These are phyloP conservation scores for Artemisiospiza belli DNA, from an alignment of 2,113 vertebrate species.

Conservation along the genomic window DNA sequence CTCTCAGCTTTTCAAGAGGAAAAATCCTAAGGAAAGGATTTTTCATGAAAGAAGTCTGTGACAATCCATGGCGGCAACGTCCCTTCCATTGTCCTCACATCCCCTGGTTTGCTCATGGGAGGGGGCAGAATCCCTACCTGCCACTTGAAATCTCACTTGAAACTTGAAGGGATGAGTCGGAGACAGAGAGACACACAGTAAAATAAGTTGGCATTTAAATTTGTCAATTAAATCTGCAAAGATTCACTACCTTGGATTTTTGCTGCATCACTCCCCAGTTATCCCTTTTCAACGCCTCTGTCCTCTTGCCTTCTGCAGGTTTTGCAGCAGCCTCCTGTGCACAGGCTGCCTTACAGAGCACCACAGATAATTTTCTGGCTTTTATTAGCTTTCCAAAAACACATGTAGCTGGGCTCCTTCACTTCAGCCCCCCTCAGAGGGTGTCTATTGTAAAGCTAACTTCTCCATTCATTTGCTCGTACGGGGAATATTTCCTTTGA, in stretches of 20 bases:
- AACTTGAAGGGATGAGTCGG: conserved; percentile 5
- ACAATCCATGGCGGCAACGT: background rate
- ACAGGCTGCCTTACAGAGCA: background rate
- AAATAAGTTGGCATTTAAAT: background rate
- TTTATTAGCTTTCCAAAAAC: conserved; percentile 52
- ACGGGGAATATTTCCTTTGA: conserved; percentile 63
- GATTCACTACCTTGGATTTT: background rate
- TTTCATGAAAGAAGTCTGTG: no score
- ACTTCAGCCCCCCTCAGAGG: conserved; percentile 45
- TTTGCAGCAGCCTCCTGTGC: background rate
- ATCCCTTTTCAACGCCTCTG: background rate
- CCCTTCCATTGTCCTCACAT: background rate
- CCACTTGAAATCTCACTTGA: background rate
- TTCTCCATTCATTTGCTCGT: conserved; percentile 48
- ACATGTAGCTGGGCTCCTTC: conserved; percentile 27
- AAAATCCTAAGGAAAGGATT: no score
- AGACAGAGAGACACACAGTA: background rate
- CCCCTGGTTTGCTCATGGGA: background rate
- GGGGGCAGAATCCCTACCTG: background rate
- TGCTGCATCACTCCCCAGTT: conserved; percentile 37
- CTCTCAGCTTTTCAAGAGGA: no score
- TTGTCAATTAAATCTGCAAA: conserved; percentile 13
- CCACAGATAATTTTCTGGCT: conserved; percentile 34
- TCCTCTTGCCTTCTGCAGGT: background rate
- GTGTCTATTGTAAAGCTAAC: conserved; percentile 43